Evolutionary conservation across 2,797 vertebrate genomes (phyloP), one percentile per base, ranked within the genome.

Genomic region (Hylomyscus alleni): DNA sequence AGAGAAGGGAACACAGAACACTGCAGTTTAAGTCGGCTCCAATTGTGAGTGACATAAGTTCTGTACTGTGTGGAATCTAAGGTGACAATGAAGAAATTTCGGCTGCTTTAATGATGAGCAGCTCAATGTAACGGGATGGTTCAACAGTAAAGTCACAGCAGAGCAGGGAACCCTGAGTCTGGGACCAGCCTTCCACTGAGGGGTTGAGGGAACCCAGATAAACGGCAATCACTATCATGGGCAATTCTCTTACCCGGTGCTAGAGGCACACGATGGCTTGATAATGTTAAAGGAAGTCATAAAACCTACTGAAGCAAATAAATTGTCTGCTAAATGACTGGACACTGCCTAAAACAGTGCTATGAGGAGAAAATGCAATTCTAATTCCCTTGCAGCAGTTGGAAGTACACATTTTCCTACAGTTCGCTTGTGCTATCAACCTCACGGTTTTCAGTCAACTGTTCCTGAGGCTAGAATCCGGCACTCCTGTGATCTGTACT

Each of bases 221-320:
- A 93, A 89, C 31, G 87, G 82, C 89, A 34, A 54, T 92, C 62
- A 87, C 86, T 89, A 14, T 83, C 60, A 40, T 52, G 80, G 69
- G 89, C 44, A 67, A 31, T 87, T 37, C 83, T 90, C 65, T 75
- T n/a, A 67, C 82, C 56, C 92, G 83, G 72, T 78, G 50, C 84
- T 88, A 31, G 52, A 93, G 73, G 86, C 85, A 95, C 80, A 95
- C 58, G 44, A 90, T 65, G 85, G 85, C 77, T 81, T 90, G 67
- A 93, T 76, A 92, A 73, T 95, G 81, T 96, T 87, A 91, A 82
- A 93, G 93, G 82, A 95, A 97, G 90, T 87, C 89, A 95, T 96
- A 94, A 97, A 95, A 93, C 78, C 77, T 62, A 96, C 86, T 90
- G 84, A 95, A 95, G 93, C 91, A 91, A 65, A 73, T 90, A 58